phyloP scores from a whole-genome alignment of 2,113 vertebrate genomes.

The Paramisgurnus dabryanus region DNA sequence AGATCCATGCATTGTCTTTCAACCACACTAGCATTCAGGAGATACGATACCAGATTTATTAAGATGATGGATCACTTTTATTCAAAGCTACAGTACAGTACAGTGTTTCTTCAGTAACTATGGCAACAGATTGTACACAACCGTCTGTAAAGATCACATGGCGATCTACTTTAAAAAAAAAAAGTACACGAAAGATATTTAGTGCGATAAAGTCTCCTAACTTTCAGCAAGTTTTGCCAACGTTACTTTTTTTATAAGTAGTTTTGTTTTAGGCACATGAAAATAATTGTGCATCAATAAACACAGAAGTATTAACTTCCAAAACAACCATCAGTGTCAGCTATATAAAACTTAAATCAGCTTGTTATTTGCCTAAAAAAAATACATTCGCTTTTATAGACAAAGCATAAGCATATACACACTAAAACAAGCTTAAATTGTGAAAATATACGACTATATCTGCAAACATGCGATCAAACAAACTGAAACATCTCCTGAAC shows the following conservation, averaged over 20 bases:
- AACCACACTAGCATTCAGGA: slow-evolving; percentile 1
- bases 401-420: not conserved
- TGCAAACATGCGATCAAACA: not conserved
- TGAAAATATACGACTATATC: no score
- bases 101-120: not conserved
- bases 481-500: slow-evolving; percentile 2
- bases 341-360: not conserved
- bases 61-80: slow-evolving; percentile 6
- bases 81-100: not conserved
- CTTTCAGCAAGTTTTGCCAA: slow-evolving; percentile 5
- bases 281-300: not conserved
- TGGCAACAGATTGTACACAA: slow-evolving; percentile 18
- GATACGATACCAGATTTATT: not conserved
- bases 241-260: not conserved
- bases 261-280: not conserved
- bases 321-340: not conserved
- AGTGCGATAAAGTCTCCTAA: slow-evolving; percentile 14
- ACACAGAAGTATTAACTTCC: no score
- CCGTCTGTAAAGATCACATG: slow-evolving; percentile 24
- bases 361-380: no score
- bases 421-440: not conserved
- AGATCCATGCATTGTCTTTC: not conserved
- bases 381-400: no score
- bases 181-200: not conserved
- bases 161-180: slow-evolving; percentile 4